Base-by-base conservation (phyloP, 1,140 invertebrate species). In the Ceratina australensis region DNA sequence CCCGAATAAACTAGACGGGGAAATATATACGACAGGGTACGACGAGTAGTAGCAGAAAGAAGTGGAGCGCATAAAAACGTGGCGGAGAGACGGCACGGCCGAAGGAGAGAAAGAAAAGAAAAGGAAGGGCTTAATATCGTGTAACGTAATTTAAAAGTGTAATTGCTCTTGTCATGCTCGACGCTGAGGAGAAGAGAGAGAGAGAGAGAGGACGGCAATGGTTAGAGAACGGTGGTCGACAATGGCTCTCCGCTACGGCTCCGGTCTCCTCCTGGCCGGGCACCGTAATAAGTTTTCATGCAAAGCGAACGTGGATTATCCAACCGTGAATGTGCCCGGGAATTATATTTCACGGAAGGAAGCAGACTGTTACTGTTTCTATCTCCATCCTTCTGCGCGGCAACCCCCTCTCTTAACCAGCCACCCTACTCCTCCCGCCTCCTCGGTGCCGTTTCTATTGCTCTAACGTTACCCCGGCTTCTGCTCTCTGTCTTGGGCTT, bases 91-190 rank as follows among this genome's bases (percentile, higher is more conserved):
- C 56, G 68, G 74, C 74, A n/a, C 67, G 72, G 80, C 52, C 52
- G 52, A 56, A 79, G 74, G 68, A 75, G 74, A 68, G 69, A 82
- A 83, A 81, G 83, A 78, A 79, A 87, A 89, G 82, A 87, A 87
- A 87, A 90, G 87, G 89, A 90, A 87, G 90, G 85, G 89, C 90
- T 92, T 91, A 92, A 91, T 91, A 90, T 91, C 88, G 90, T 91
- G 90, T 91, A 92, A 91, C 90, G 90, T 91, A 92, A 91, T 91
- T 92, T 92, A 92, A 92, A 92, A 92, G 91, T 92, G 90, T 92
- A 92, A 92, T 92, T 91, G 90, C 90, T 92, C 90, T 91, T 91
- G 91, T 92, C 90, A 90, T 85, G 84, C 82, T 83, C 82, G 81
- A 82, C 78, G 76, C 79, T 87, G 86, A 86, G 85, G 87, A 83